Conservation (phyloP, 2,888 invertebrate species). For the Metacarcinus magister region DNA sequence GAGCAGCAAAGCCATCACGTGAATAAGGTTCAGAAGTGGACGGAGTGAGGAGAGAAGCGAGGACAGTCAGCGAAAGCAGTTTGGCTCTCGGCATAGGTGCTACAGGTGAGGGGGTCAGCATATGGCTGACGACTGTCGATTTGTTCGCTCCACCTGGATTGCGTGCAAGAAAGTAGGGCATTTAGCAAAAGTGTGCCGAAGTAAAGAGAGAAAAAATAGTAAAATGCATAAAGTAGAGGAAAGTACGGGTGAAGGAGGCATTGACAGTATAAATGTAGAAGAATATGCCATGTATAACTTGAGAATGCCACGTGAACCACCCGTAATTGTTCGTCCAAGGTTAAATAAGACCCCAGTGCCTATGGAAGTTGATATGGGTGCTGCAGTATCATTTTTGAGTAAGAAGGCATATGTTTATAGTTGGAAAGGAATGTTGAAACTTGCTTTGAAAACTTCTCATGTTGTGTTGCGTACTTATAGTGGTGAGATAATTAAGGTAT, state of each 20-base stretch:
- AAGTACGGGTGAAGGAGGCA: neutral
- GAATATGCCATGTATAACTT: slow-evolving; percentile 49
- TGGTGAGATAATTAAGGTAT: no score
- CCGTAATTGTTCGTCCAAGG: neutral
- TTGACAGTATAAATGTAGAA: neutral
- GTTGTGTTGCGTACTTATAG: slow-evolving; percentile 13
- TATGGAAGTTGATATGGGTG: slow-evolving; percentile 47
- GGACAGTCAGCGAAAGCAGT: neutral
- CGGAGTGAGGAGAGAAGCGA: neutral
- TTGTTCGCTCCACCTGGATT: neutral
- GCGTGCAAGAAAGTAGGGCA: slow-evolving; percentile 43
- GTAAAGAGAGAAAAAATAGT: neutral
- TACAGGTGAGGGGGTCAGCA: slow-evolving; percentile 47
- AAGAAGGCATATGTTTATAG: neutral
- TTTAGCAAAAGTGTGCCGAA: slow-evolving; percentile 72
- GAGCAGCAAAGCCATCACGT: slow-evolving; percentile 37
- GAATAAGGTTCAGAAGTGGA: slow-evolving; percentile 56
- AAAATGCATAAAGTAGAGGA: slow-evolving; percentile 39
- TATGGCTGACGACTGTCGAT: neutral
- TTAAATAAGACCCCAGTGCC: neutral
- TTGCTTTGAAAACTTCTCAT: neutral
- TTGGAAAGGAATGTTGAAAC: neutral
- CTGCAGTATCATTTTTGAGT: neutral
- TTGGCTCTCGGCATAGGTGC: neutral
- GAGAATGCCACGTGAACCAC: neutral